These are phyloP conservation scores for Micrasema longulum DNA, from an alignment of 1,140 invertebrate species.

Conservation along the genomic window DNA sequence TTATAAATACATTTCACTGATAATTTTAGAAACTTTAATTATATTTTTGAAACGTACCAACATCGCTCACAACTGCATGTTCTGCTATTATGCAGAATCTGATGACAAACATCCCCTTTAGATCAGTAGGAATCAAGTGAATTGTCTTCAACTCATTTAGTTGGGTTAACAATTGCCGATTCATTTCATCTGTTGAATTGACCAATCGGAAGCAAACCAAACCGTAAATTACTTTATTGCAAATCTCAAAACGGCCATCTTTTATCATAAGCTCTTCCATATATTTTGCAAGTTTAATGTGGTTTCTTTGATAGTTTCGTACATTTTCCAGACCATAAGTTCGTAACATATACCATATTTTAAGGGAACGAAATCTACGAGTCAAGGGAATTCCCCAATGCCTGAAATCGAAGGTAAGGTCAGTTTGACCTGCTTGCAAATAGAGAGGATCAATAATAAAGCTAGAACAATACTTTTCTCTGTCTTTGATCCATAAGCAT, in stretches of 20 bases:
- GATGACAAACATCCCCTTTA: conserved; percentile 83
- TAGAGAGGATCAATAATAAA: conserved; percentile 93
- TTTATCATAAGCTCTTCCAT: conserved; percentile 83
- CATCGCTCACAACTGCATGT: conserved; percentile 81
- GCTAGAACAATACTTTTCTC: conserved; percentile 85
- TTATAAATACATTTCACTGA: too few species aligned
- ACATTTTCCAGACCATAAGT: conserved; percentile 86
- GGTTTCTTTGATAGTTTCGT: conserved; percentile 87
- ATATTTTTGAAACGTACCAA: too few species aligned
- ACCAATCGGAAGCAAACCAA: conserved; percentile 78
- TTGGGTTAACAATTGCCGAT: conserved; percentile 83
- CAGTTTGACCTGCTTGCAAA: conserved; percentile 77
- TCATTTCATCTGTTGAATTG: conserved; percentile 77
- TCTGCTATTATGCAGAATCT: conserved; percentile 88
- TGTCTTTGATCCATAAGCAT: conserved; percentile 88
- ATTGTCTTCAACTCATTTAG: conserved; percentile 91
- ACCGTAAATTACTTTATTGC: conserved; percentile 83
- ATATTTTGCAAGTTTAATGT: conserved; percentile 86
- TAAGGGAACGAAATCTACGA: conserved; percentile 86
- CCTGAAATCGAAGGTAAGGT: conserved; percentile 85
- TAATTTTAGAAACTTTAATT: too few species aligned
- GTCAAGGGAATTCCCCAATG: conserved; percentile 94
- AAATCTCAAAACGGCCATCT: conserved; percentile 86
- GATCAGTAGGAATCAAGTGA: conserved; percentile 89
- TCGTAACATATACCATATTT: conserved; percentile 90